A percentile compares a stretch with the other conserved stretches of the same genome.
Conservation (phyloP, 1,140 invertebrate species). For the Lordiphosa mommai region DNA sequence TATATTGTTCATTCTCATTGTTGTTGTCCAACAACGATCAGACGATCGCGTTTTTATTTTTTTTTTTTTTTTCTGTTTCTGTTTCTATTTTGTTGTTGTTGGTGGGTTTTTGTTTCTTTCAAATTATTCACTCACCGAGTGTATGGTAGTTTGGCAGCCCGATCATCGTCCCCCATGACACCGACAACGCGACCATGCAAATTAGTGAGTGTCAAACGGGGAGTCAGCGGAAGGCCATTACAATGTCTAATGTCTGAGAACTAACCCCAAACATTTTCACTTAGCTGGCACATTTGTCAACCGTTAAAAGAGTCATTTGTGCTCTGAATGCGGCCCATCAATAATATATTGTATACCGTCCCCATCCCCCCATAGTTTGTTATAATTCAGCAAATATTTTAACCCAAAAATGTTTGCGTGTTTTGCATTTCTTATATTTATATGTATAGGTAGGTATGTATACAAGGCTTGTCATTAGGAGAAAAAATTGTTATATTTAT, state of each 20-base stretch:
- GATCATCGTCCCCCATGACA: constrained; percentile 18
- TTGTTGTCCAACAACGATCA: constrained; percentile 37
- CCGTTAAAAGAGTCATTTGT: constrained; percentile 44
- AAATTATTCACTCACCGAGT: constrained; percentile 23
- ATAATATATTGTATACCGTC: too few species aligned
- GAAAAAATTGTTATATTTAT: constrained; percentile 67
- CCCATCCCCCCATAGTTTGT: too few species aligned
- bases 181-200: constrained; percentile 50
- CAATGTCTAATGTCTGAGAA: constrained; percentile 61
- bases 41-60: constrained; percentile 74
- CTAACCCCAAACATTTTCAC: constrained; percentile 30
- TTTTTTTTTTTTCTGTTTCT: constrained; percentile 12
- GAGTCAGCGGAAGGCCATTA: constrained; percentile 30
- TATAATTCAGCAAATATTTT: too few species aligned
- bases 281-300: constrained; percentile 52
- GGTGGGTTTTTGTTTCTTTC: constrained; percentile 18
- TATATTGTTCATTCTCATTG: constrained; percentile 70
- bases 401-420: constrained; percentile 61
- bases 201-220: constrained; percentile 14
- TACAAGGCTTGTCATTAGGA: constrained; percentile 54
- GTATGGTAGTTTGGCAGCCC: constrained; percentile 23
- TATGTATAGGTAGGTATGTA: background rate
- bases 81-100: constrained; percentile 39
- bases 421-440: constrained; percentile 46
- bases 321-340: constrained; percentile 55